Percentiles rank a stretch among this genome's conserved stretches.
Evolutionary conservation across 1,140 invertebrate species (phyloP).

Genomic region (Telenomus remus): DNA sequence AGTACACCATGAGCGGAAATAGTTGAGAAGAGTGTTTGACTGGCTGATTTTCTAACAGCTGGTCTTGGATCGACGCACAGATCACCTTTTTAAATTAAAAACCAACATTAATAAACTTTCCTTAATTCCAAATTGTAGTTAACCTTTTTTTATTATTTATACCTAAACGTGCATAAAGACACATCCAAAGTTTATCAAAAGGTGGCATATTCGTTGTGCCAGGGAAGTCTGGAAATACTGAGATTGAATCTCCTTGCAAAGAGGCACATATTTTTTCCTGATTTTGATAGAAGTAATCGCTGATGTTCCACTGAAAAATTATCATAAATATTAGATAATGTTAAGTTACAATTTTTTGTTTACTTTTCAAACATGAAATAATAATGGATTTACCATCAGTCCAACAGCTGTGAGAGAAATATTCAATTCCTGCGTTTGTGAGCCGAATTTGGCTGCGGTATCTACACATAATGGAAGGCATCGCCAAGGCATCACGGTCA

Average conservation of each 20-base stretch:
- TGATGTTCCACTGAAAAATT: slow-evolving; percentile 94
- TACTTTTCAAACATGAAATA: no score
- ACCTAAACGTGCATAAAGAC: slow-evolving; percentile 90
- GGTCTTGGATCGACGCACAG: slow-evolving; percentile 96
- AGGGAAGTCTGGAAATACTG: slow-evolving; percentile 88
- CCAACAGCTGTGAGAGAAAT: slow-evolving; percentile 98
- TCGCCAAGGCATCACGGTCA: slow-evolving; percentile 90
- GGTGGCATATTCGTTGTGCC: slow-evolving; percentile 89
- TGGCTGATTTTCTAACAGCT: slow-evolving; percentile 97
- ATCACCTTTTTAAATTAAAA: slow-evolving; percentile 79
- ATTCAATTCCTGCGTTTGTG: slow-evolving; percentile 97
- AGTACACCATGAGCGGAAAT: slow-evolving; percentile 95
- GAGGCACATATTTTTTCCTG: slow-evolving; percentile 88
- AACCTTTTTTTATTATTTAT: slow-evolving; percentile 12
- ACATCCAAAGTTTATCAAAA: slow-evolving; percentile 97
- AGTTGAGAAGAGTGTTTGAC: slow-evolving; percentile 98
- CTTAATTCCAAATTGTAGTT: not conserved
- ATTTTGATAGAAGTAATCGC: slow-evolving; percentile 97
- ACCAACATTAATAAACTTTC: not conserved
- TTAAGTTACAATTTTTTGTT: slow-evolving; percentile 25
- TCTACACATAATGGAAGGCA: slow-evolving; percentile 94
- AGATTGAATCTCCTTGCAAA: slow-evolving; percentile 80
- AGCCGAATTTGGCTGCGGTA: slow-evolving; percentile 96
- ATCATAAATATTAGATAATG: slow-evolving; percentile 12
- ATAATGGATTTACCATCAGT: slow-evolving; percentile 86